These are phyloP conservation scores for Acromyrmex echinatior DNA, from an alignment of 1,140 invertebrate species.

Conservation along the genomic window DNA sequence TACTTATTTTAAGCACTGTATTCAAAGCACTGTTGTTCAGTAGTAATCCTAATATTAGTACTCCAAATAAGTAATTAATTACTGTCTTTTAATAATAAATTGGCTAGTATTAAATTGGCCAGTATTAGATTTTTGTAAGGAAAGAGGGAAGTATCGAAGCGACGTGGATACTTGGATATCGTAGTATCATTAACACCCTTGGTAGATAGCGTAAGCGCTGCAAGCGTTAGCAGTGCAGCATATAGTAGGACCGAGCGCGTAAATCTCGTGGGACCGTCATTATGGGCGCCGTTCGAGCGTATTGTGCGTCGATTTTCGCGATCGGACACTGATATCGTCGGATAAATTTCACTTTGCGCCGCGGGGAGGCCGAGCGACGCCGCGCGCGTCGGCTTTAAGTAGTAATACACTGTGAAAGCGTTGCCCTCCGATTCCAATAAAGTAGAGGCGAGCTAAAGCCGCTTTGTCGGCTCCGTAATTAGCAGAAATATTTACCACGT, in stretches of 20 bases:
- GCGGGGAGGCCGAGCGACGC: slow-evolving; percentile 44
- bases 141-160: slow-evolving; percentile 18
- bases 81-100: too few relatives aligned
- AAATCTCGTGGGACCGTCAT: slow-evolving; percentile 59
- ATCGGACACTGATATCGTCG: slow-evolving; percentile 52
- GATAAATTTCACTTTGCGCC: slow-evolving; percentile 65
- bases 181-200: slow-evolving; percentile 52
- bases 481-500: slow-evolving; percentile 51
- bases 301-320: slow-evolving; percentile 63
- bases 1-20: too few relatives aligned
- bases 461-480: slow-evolving; percentile 63
- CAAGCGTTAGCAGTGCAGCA: slow-evolving; percentile 19
- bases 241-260: slow-evolving; percentile 14
- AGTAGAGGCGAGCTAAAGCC: slow-evolving; percentile 37
- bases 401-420: slow-evolving; percentile 62
- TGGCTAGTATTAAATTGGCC: too few relatives aligned
- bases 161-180: slow-evolving; percentile 32
- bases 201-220: slow-evolving; percentile 21
- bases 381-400: slow-evolving; percentile 22
- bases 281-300: slow-evolving; percentile 51
- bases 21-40: too few relatives aligned
- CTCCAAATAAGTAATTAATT: too few relatives aligned
- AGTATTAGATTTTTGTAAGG: too few relatives aligned
- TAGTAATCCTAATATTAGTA: too few relatives aligned
- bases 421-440: slow-evolving; percentile 63